A percentile compares a stretch with the other conserved stretches of the same genome.
phyloP scores from a whole-genome alignment of 2,113 vertebrate genomes.

The Nipponia nippon region DNA sequence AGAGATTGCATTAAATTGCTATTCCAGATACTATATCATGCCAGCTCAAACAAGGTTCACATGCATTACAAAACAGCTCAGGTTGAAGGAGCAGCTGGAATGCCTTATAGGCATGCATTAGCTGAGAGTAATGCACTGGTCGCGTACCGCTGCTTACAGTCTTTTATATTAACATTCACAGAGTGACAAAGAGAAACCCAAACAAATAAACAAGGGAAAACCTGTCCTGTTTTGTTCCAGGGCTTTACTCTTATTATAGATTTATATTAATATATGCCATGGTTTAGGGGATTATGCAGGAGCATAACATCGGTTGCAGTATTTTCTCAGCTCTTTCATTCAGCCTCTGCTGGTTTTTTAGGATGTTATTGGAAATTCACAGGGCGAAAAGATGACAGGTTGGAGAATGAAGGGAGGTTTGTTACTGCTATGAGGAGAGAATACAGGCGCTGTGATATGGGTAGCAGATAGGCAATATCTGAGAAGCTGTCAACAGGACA shows the following conservation, averaged over 20 bases:
- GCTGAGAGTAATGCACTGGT: slow-evolving; percentile 34
- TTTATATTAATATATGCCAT: not conserved
- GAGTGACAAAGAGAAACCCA: slow-evolving; percentile 37
- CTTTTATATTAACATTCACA: slow-evolving; percentile 38
- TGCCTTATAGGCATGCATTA: slow-evolving; percentile 51
- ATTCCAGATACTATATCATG: slow-evolving; percentile 47
- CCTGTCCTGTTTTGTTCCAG: not conserved
- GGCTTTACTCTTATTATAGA: not conserved
- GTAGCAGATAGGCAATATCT: slow-evolving; percentile 37
- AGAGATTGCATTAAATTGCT: slow-evolving; percentile 74
- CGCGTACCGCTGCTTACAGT: slow-evolving; percentile 31
- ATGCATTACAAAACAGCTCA: slow-evolving; percentile 59
- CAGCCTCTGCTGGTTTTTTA: not conserved
- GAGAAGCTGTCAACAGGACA: slow-evolving; percentile 43
- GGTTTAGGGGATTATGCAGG: not conserved
- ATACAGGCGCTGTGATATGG: not conserved
- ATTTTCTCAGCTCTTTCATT: slow-evolving; percentile 17
- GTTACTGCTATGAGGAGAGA: not conserved
- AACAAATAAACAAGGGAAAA: slow-evolving; percentile 48
- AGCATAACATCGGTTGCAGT: not conserved
- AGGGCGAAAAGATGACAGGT: not conserved
- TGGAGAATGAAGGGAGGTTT: slow-evolving; percentile 33
- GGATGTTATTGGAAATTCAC: slow-evolving; percentile 4
- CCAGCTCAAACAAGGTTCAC: slow-evolving; percentile 51
- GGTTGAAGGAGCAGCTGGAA: slow-evolving; percentile 54